These are phyloP conservation scores for Myotis findleyi DNA, from an alignment of 2,797 vertebrate species.

Conservation along the genomic window DNA sequence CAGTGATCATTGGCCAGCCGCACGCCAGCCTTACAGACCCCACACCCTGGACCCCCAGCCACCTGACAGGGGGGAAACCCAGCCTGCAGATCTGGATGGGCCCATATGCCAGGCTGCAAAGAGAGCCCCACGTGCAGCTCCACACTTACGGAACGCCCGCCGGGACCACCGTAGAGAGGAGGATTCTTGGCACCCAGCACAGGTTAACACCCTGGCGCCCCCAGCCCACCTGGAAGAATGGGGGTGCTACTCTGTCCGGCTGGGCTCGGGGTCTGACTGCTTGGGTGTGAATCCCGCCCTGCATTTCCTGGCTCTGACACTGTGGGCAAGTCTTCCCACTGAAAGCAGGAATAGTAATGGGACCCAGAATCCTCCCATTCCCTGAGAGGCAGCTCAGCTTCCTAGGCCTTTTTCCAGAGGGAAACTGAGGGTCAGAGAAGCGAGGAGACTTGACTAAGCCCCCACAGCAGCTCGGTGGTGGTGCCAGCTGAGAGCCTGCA, in stretches of 20 bases:
- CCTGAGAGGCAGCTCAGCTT: neutral
- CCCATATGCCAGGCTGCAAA: neutral
- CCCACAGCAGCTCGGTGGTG: neutral
- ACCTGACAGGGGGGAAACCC: neutral
- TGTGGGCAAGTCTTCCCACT: neutral
- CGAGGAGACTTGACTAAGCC: accelerated
- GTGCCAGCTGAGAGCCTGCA: accelerated
- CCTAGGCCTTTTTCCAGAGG: neutral
- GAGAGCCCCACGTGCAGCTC: no score
- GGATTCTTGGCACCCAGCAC: neutral
- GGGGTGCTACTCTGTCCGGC: neutral
- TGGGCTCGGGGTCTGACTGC: neutral
- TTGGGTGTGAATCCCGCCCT: neutral
- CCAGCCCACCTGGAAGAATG: accelerated
- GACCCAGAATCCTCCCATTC: neutral
- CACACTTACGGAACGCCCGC: accelerated
- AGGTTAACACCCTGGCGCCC: accelerated
- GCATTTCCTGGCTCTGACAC: neutral
- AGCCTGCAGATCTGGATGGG: neutral
- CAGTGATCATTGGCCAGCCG: accelerated
- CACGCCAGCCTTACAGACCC: accelerated
- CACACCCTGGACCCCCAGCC: neutral
- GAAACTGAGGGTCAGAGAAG: neutral
- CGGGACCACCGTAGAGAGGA: neutral
- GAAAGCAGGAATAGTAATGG: neutral